Evolutionary conservation across 2,113 vertebrate genomes (phyloP), one percentile per base, ranked within the genome.

Genomic region (Bufo bufo): DNA sequence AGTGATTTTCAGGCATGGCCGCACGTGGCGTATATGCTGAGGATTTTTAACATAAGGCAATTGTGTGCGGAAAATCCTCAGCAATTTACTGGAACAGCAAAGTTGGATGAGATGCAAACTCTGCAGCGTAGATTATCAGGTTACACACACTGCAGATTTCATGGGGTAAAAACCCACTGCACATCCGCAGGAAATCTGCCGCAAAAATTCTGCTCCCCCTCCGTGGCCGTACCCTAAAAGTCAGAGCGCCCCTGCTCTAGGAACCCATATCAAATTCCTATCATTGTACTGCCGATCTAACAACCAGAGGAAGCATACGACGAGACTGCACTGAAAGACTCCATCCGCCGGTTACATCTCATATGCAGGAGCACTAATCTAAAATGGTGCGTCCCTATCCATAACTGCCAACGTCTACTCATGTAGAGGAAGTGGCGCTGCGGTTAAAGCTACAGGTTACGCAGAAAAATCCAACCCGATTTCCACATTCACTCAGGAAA

Each of bases 391-490:
- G 8, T 45, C 19, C 14, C 6, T 59, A 63, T n/a, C 65, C 13
- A n/a, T 43, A 20, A 10, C 50, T 52, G 23, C 75, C 75, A 69
- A 66, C 6, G 19, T 54, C 45, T 66, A 66, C 80, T 47, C 8
- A 49, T 13, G 58, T 63, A n/a, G 69, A 43, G 50, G 50, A 63
- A 66, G 49, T 56, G 71, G 81, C 71, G 58, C 49, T 69, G 81
- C 49, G 33, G 71, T 71, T 54, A 74, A 74, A 66, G 58, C 45
- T 33, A 59, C 58, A 93, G 91, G 75, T 90, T 90, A 85, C 89
- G 93, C 93, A 89, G 89, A 88, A 92, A 88, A 92, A 56, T 90
- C 90, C 91, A 92, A 90, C 91, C 89, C 91, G 91, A 43, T 84
- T 47, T 89, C 89, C 90, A 2, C 90, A 93, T 91, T 90, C 91